Evolutionary conservation across 2,888 invertebrate genomes (phyloP).

Genomic region (Eutolmus rufibarbis): DNA sequence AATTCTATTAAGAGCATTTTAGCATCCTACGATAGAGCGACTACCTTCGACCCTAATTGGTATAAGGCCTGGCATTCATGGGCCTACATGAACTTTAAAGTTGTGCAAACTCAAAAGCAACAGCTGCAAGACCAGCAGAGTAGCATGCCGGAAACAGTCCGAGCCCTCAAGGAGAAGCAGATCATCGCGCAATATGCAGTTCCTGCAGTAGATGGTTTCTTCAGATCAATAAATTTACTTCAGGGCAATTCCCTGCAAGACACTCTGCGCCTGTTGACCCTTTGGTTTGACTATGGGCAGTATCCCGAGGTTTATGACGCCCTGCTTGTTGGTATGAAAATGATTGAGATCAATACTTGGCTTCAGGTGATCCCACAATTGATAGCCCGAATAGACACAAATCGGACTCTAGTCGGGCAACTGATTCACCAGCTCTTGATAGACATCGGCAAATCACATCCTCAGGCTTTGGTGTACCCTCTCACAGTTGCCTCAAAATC

Average conservation of each 20-base stretch:
- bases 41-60: constrained; percentile 71
- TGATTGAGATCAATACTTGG: constrained; percentile 98
- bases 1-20: constrained; percentile 67
- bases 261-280: constrained; percentile 89
- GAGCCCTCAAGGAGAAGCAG: constrained; percentile 56
- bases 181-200: constrained; percentile 80
- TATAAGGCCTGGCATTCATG: constrained; percentile 98
- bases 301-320: constrained; percentile 93
- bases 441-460: constrained; percentile 97
- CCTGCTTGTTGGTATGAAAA: constrained; percentile 87
- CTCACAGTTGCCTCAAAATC: constrained; percentile 97
- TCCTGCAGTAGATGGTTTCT: constrained; percentile 94
- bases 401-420: constrained; percentile 84
- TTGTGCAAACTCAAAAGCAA: constrained; percentile 65
- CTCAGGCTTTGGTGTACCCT: constrained; percentile 97
- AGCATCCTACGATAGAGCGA: constrained; percentile 61
- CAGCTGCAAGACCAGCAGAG: constrained; percentile 55
- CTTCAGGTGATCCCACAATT: constrained; percentile 98
- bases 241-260: constrained; percentile 95
- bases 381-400: constrained; percentile 97
- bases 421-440: constrained; percentile 92
- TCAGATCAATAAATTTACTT: constrained; percentile 91
- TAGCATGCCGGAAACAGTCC: constrained; percentile 54
- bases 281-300: constrained; percentile 99
- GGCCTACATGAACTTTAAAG: constrained; percentile 98